Evolutionary conservation across 2,888 invertebrate species (phyloP).

Genomic region (Drosophila glabriapex): DNA sequence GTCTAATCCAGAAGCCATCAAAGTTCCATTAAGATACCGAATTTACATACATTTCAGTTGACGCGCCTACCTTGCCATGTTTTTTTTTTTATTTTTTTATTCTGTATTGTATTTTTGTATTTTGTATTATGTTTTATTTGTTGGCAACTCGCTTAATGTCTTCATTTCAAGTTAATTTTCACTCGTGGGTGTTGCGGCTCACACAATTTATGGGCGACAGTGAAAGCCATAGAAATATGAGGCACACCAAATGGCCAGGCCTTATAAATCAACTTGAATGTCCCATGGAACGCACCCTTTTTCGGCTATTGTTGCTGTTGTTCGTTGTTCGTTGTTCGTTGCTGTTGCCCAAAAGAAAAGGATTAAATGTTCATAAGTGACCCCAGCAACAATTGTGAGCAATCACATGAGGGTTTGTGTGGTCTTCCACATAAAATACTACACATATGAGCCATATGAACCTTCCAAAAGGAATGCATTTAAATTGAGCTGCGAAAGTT

Average conservation of each 20-base stretch:
- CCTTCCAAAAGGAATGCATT: conserved; percentile 29
- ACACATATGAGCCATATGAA: not conserved
- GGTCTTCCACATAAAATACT: conserved; percentile 27
- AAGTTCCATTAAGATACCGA: conserved; percentile 32
- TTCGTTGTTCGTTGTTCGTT: conserved; percentile 7
- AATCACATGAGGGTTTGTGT: conserved; percentile 32
- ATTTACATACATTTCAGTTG: conserved; percentile 64
- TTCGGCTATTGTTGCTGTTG: conserved; percentile 16
- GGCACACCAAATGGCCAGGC: conserved; percentile 37
- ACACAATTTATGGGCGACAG: conserved; percentile 65
- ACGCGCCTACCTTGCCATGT: conserved; percentile 39
- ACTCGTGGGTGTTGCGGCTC: conserved; percentile 65
- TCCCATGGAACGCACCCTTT: conserved; percentile 69
- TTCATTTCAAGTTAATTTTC: conserved; percentile 69
- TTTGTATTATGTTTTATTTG: conserved; percentile 2
- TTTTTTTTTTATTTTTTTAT: not conserved
- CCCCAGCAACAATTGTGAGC: conserved; percentile 33
- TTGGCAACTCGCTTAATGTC: conserved; percentile 61
- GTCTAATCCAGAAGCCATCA: conserved; percentile 62
- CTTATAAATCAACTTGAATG: conserved; percentile 71
- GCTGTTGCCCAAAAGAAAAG: conserved; percentile 55
- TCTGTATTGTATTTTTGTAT: conserved; percentile 4
- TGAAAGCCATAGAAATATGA: conserved; percentile 80
- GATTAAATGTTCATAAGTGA: conserved; percentile 74
- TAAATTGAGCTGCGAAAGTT: conserved; percentile 46